Percentiles rank a stretch among this genome's conserved stretches.
Evolutionary conservation across 2,888 invertebrate genomes (phyloP).

Genomic region (Pyrrhia umbra): DNA sequence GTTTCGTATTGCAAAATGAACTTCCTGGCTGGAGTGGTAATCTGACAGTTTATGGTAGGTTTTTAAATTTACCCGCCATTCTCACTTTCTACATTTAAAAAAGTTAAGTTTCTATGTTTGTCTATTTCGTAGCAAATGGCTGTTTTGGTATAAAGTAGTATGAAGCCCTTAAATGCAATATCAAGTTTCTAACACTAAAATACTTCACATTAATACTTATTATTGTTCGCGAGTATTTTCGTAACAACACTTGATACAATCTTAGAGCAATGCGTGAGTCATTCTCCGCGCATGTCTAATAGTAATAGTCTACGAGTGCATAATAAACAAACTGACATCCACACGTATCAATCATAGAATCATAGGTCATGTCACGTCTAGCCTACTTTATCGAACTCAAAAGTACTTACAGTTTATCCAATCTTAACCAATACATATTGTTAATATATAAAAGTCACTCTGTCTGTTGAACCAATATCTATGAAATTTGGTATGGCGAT

Average conservation of each 20-base stretch:
- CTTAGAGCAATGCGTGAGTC: constrained; percentile 22
- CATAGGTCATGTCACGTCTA: constrained; percentile 17
- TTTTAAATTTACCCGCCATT: background rate
- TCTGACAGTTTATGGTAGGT: background rate
- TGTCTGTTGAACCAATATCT: background rate
- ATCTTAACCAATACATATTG: background rate
- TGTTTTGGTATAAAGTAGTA: too few relatives aligned
- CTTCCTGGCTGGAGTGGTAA: background rate
- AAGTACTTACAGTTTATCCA: background rate
- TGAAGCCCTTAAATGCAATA: background rate
- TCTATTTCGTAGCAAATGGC: too few relatives aligned
- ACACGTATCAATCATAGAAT: constrained; percentile 8
- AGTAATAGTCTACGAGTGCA: constrained; percentile 15
- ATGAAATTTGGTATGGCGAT: background rate
- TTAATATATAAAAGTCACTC: background rate
- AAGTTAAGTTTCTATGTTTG: background rate
- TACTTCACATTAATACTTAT: background rate
- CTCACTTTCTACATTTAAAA: background rate
- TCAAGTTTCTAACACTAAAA: background rate
- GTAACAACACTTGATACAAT: constrained; percentile 14
- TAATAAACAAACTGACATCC: constrained; percentile 38
- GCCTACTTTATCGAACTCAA: constrained; percentile 16
- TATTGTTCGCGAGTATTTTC: constrained; percentile 13
- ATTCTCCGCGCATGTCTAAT: constrained; percentile 5
- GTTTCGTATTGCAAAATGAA: background rate